Conservation (phyloP, 2,888 invertebrate species). For the Julus scanicus region DNA sequence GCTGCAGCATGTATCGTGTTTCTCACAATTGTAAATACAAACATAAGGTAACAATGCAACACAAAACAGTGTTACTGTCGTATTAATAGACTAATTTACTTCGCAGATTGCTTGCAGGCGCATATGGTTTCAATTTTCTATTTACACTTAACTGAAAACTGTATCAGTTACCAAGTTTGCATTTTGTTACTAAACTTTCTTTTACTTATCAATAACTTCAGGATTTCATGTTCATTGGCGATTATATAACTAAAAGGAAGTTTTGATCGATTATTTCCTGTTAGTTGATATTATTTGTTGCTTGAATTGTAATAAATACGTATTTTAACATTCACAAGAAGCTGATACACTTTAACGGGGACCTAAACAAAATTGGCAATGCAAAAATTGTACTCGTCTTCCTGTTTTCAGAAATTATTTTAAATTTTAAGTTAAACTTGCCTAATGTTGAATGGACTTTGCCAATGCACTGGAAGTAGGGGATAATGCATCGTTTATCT, state of each 20-base stretch:
- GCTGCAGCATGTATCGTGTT: neutral
- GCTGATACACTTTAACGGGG: neutral
- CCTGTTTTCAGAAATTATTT: too few relatives aligned
- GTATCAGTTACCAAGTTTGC: too few relatives aligned
- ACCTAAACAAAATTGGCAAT: too few relatives aligned
- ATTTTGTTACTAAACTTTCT: neutral
- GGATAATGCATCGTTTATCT: neutral
- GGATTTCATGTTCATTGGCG: neutral
- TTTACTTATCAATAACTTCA: neutral
- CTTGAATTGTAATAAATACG: neutral
- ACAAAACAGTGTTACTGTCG: neutral
- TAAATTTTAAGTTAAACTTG: too few relatives aligned
- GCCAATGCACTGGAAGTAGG: too few relatives aligned
- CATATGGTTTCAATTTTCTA: too few relatives aligned
- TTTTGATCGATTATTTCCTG: neutral
- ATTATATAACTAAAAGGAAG: neutral
- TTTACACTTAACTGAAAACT: too few relatives aligned
- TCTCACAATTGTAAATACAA: neutral
- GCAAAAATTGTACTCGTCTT: too few relatives aligned
- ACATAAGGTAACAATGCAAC: neutral
- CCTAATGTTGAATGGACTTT: neutral
- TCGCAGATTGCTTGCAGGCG: neutral
- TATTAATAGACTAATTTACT: neutral
- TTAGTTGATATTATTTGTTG: slow-evolving; percentile 8
- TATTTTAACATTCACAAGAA: neutral